A percentile compares a stretch with the other conserved stretches of the same genome.
These are phyloP conservation scores for Leptobrachium ailaonicum DNA, from an alignment of 2,113 vertebrate species.

Conservation along the genomic window DNA sequence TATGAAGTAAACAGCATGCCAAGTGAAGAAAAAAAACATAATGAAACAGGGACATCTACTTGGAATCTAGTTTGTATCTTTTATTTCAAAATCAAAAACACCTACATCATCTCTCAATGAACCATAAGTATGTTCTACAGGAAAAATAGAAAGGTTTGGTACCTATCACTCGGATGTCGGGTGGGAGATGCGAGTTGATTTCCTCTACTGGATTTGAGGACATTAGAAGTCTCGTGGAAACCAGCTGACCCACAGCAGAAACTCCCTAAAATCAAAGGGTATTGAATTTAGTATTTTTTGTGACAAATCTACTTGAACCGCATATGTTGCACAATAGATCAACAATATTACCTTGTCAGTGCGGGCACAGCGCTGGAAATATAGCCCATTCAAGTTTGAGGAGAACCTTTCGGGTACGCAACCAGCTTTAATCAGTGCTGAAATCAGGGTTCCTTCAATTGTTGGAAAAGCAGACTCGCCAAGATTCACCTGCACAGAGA, in stretches of 20 bases:
- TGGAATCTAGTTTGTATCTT: background rate
- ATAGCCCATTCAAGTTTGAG: slow-evolving; percentile 6
- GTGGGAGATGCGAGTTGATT: slow-evolving; percentile 44
- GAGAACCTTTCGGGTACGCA: slow-evolving; percentile 26
- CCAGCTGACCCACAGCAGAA: slow-evolving; percentile 44
- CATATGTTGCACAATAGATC: too few species aligned
- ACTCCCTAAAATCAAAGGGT: slow-evolving; percentile 26
- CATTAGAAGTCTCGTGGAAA: slow-evolving; percentile 24
- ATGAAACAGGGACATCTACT: background rate
- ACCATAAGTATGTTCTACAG: too few species aligned
- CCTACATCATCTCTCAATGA: too few species aligned
- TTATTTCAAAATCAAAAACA: too few species aligned
- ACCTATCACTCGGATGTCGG: slow-evolving; percentile 40
- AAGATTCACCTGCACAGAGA: slow-evolving; percentile 1
- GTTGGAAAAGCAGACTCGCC: slow-evolving; percentile 20
- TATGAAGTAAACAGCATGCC: background rate
- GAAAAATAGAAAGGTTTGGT: background rate
- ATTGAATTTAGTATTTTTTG: too few species aligned
- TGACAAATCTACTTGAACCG: too few species aligned
- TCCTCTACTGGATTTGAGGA: slow-evolving; percentile 21
- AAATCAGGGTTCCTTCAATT: slow-evolving; percentile 37
- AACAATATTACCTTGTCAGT: slow-evolving; percentile 44
- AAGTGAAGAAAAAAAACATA: background rate
- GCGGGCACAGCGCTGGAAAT: slow-evolving; percentile 47
- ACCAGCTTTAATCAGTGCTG: slow-evolving; percentile 35